phyloP scores from a whole-genome alignment of 1,140 invertebrate genomes.

The Druon quercuslanigerum region DNA sequence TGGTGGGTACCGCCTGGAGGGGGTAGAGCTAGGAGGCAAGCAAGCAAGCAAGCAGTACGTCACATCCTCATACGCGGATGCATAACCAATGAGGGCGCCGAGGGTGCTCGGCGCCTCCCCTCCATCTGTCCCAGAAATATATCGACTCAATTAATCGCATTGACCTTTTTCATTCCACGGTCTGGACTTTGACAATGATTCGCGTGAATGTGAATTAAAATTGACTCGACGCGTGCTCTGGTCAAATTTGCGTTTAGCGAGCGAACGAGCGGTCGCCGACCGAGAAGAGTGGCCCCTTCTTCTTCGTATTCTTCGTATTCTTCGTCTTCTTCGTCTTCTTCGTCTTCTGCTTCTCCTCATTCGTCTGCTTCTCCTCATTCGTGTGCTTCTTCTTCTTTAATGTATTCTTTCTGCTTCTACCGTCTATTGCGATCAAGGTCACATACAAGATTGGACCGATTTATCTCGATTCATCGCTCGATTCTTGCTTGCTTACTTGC shows the following conservation, averaged over 20 bases:
- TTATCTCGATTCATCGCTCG: neutral
- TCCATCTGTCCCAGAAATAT: constrained; percentile 18
- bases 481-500: too few species aligned
- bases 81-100: constrained; percentile 18
- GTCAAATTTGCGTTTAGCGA: neutral
- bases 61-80: constrained; percentile 19
- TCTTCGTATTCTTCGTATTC: neutral
- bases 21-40: too few species aligned
- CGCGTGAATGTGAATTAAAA: constrained; percentile 20
- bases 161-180: constrained; percentile 28
- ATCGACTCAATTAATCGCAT: constrained; percentile 17
- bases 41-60: neutral
- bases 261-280: neutral
- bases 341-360: neutral
- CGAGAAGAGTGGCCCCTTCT: neutral
- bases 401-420: neutral
- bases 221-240: constrained; percentile 9
- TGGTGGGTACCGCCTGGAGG: too few species aligned
- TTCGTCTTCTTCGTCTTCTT: neutral
- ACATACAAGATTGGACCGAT: neutral
- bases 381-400: neutral
- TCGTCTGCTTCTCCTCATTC: too few species aligned
- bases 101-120: neutral
- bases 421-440: constrained; percentile 1
- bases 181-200: constrained; percentile 29